Evolutionary conservation across 2,888 invertebrate genomes (phyloP).

Genomic region (Andrena hattorfiana): DNA sequence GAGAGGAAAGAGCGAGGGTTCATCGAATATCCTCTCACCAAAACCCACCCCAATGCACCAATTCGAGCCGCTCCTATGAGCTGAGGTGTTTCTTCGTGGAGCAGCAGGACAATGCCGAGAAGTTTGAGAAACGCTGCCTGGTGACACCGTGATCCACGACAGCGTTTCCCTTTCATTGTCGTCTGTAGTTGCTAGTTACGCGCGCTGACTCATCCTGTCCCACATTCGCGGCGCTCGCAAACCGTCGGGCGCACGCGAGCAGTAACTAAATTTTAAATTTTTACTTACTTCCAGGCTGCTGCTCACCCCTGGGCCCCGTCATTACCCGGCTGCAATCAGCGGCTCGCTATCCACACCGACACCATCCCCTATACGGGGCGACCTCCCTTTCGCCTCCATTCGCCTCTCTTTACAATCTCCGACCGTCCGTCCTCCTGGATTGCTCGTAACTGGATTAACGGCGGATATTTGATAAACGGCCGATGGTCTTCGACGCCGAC

Average conservation of each 20-base stretch:
- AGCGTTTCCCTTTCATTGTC: conserved; percentile 15
- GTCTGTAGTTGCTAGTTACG: conserved; percentile 32
- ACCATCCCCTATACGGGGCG: conserved; percentile 27
- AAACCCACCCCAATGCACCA: too few relatives aligned
- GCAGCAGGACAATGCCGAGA: too few relatives aligned
- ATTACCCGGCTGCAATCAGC: conserved; percentile 85
- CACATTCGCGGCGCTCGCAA: conserved; percentile 79
- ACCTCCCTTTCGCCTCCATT: conserved; percentile 36
- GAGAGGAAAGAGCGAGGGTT: too few relatives aligned
- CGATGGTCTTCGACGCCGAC: conserved; percentile 53
- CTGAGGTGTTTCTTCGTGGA: too few relatives aligned
- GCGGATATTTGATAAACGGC: conserved; percentile 82
- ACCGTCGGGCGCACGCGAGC: conserved; percentile 79
- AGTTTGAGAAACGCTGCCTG: conserved; percentile 47
- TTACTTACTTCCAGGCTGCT: conserved; percentile 85
- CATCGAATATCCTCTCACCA: too few relatives aligned
- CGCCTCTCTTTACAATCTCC: conserved; percentile 62
- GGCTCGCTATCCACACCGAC: conserved; percentile 72
- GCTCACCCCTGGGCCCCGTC: conserved; percentile 83
- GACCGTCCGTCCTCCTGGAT: conserved; percentile 64
- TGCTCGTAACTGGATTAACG: conserved; percentile 82
- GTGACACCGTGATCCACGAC: background rate
- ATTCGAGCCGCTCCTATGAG: too few relatives aligned
- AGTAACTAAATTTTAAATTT: conserved; percentile 85
- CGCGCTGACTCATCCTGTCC: conserved; percentile 80